Evolutionary conservation across 2,797 vertebrate genomes (phyloP).

Genomic region (Neopelma chrysocephalum): DNA sequence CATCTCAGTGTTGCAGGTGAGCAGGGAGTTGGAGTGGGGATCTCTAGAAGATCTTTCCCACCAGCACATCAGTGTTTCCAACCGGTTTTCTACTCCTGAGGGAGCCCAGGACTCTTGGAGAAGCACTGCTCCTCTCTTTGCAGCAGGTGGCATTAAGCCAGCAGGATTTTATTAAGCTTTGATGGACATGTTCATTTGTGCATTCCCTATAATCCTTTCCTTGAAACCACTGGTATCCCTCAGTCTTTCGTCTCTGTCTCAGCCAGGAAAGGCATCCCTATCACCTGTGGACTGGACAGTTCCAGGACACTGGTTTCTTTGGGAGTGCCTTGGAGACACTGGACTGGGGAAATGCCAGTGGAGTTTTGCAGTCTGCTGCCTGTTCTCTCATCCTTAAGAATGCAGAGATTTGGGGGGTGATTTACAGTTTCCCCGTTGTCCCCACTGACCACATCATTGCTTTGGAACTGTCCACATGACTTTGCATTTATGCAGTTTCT

Average conservation of each 20-base stretch:
- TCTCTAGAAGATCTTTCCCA: neutral
- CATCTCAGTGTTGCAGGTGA: neutral
- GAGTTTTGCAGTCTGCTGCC: neutral
- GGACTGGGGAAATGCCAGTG: neutral
- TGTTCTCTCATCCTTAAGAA: neutral
- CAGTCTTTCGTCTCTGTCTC: neutral
- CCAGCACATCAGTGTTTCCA: neutral
- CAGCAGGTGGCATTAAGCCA: slow-evolving; percentile 30
- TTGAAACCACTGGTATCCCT: neutral
- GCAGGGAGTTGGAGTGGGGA: neutral
- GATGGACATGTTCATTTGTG: neutral
- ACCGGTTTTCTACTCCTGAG: neutral
- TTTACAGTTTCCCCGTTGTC: neutral
- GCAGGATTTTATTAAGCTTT: neutral
- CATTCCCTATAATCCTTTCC: neutral
- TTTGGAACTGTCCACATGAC: neutral
- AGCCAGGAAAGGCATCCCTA: neutral
- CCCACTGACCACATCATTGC: rapidly evolving
- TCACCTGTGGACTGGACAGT: neutral
- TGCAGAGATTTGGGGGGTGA: neutral
- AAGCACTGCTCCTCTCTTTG: neutral
- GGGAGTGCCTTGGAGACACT: neutral
- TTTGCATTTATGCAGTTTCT: neutral
- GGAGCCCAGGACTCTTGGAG: neutral
- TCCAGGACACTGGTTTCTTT: neutral